Percentiles rank a stretch among this genome's conserved stretches.
These are phyloP conservation scores for Phocides pigmalion DNA, from an alignment of 1,140 invertebrate species.

Conservation along the genomic window DNA sequence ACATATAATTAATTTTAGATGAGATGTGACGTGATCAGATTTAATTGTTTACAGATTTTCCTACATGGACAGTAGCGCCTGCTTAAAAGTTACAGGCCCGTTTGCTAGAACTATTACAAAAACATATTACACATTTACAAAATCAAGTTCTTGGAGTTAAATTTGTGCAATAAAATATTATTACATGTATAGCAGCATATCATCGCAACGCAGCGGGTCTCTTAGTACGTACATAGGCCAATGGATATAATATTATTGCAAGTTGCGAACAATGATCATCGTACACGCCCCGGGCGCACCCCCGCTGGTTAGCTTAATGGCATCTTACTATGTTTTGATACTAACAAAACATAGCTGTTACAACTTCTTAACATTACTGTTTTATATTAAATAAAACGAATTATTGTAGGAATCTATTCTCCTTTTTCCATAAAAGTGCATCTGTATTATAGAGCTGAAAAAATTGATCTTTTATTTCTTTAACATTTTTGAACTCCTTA, in stretches of 20 bases:
- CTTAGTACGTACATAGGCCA: conserved; percentile 1
- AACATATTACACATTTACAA: not conserved
- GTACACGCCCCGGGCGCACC: conserved; percentile 13
- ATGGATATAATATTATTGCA: conserved; percentile 6
- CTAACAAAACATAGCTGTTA: not conserved
- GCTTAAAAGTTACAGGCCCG: no score
- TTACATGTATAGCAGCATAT: not conserved
- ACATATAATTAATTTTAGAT: no score
- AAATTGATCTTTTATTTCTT: no score
- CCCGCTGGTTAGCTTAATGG: conserved; percentile 26
- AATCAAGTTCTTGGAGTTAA: not conserved
- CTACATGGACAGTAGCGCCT: no score
- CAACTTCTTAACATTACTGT: not conserved
- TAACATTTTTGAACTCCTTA: no score
- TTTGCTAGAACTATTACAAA: no score
- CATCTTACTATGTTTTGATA: conserved; percentile 11
- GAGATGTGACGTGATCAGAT: no score
- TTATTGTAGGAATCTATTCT: no score
- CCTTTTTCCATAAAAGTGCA: no score
- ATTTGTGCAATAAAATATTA: not conserved
- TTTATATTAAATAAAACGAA: not conserved
- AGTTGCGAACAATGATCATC: conserved; percentile 24
- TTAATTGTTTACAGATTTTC: no score
- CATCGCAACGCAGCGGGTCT: not conserved
- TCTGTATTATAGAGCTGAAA: no score